These are phyloP conservation scores for Alosa sapidissima DNA, from an alignment of 2,797 vertebrate species.

Conservation along the genomic window DNA sequence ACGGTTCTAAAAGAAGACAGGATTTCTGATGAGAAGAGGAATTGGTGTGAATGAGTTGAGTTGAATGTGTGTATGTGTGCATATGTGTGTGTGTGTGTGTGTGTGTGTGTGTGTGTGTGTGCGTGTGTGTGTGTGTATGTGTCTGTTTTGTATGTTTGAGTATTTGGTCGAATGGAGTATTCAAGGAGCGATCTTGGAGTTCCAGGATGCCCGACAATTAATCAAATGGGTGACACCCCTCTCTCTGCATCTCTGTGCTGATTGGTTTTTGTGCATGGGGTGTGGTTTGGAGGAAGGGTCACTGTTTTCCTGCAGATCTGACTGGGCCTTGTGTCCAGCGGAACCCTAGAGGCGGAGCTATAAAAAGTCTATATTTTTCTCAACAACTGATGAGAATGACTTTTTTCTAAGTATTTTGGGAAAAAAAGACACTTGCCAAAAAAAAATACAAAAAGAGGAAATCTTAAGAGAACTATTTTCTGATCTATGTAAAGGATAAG, in stretches of 20 bases:
- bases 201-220: not conserved
- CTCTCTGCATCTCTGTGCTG: not conserved
- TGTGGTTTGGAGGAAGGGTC: conserved; percentile 48
- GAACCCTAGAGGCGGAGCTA: conserved; percentile 63
- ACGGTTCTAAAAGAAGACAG: not conserved
- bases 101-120: not conserved
- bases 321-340: not conserved
- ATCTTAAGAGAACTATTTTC: conserved; percentile 75
- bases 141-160: not conserved
- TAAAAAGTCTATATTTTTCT: conserved; percentile 83
- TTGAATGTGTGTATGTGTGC: not conserved
- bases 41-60: not conserved
- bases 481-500: conserved; percentile 65
- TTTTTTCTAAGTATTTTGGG: conserved; percentile 80
- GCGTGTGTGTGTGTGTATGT: not conserved
- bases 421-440: conserved; percentile 70
- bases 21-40: not conserved
- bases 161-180: not conserved
- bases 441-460: conserved; percentile 58
- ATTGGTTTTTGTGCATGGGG: conserved; percentile 3
- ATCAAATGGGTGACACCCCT: not conserved
- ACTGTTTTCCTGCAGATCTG: conserved; percentile 44
- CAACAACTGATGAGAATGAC: conserved; percentile 68
- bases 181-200: conserved; percentile 7
- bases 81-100: not conserved